phyloP scores from a whole-genome alignment of 2,113 vertebrate genomes.

The Bombycilla garrulus region DNA sequence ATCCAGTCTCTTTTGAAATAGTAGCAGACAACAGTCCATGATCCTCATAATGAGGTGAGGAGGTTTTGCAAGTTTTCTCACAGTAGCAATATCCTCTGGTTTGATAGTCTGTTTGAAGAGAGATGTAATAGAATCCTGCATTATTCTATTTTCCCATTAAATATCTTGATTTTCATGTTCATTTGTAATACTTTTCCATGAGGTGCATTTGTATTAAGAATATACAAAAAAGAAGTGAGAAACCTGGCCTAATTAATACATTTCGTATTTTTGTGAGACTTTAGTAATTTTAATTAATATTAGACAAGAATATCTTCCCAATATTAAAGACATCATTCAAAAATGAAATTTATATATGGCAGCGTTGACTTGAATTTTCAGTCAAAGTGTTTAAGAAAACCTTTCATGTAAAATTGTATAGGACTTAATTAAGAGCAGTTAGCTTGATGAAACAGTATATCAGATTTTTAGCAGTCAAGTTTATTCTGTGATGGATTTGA shows the following conservation, averaged over 20 bases:
- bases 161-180: background rate
- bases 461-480: background rate
- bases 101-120: slow-evolving; percentile 74
- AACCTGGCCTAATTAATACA: background rate
- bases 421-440: background rate
- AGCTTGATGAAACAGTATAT: background rate
- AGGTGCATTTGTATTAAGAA: background rate
- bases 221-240: background rate
- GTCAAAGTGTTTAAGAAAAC: background rate
- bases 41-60: slow-evolving; percentile 82
- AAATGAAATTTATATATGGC: background rate
- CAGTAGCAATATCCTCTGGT: slow-evolving; percentile 78
- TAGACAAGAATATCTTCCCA: background rate
- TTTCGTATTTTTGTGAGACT: background rate
- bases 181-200: background rate
- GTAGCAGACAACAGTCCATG: slow-evolving; percentile 78
- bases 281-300: background rate
- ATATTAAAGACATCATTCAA: background rate
- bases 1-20: slow-evolving; percentile 78
- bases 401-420: background rate
- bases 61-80: slow-evolving; percentile 79
- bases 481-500: background rate
- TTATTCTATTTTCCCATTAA: background rate
- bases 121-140: background rate
- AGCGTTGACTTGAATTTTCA: background rate